Evolutionary conservation across 2,888 invertebrate species (phyloP), one percentile per base, ranked within the genome.

Genomic region (Augochlorella aurata): DNA sequence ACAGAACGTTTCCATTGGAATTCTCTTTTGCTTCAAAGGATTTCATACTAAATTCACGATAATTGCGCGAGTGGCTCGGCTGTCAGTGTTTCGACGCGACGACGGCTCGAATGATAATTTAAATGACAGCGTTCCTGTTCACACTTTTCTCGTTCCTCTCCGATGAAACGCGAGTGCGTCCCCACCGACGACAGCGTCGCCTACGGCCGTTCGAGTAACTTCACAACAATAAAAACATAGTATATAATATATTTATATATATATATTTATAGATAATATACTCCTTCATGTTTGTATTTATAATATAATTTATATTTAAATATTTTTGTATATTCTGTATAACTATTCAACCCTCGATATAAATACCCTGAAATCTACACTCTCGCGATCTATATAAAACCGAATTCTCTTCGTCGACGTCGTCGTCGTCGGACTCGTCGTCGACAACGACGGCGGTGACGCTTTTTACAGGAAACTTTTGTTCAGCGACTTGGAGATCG

Each of bases 301-400:
- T 83, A 88, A 87, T 88, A 85, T 88, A 84, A 88, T 88, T 87
- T 82, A 84, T 88, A 88, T 84, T 88, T 83, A 85, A 85, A 88
- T 87, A 87, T 87, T 84, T 38, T 82, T 83, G 85, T 86, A 74
- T 86, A 83, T 87, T 67, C 82, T 83, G 78, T 86, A 88, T 86
- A 90, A 89, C 89, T 90, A 89, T 89, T 82, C 84, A 90, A 90
- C 87, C 89, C 84, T 87, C 87, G 85, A 87, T 87, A 87, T 86
- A 86, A 88, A 89, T 90, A 91, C 89, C 90, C 90, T 89, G 90
- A 87, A 90, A 88, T 89, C 90, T 89, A 90, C 86, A 87, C 71
- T 82, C 85, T 79, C 77, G 74, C 88, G 58, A 75, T 67, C 80
- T 80, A 79, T 80, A 83, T 66, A 81, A 83, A 85, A 85, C 52